These are phyloP conservation scores for Catostylus mosaicus DNA, from an alignment of 30 jellyfish, hydroid and myxozoan genomes.

Conservation along the genomic window DNA sequence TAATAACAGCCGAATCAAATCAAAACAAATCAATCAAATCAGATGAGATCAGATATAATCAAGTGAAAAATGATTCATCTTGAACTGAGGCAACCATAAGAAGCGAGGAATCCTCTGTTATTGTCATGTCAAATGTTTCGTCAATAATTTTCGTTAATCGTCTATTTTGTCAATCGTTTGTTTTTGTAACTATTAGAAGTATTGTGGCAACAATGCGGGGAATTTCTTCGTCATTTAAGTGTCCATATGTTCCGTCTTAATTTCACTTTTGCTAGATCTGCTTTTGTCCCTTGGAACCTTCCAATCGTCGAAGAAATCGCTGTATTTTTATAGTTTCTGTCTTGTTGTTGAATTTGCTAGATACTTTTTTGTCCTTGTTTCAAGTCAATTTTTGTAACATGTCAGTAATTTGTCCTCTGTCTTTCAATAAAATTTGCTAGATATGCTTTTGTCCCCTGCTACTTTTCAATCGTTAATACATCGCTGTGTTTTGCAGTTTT, in stretches of 20 bases:
- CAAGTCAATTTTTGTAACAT: background rate
- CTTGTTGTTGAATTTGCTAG: background rate
- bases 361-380: background rate
- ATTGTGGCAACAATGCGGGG: too few relatives aligned
- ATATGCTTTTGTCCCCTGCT: constrained; percentile 8
- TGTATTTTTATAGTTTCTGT: background rate
- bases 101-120: too few relatives aligned
- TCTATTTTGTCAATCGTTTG: too few relatives aligned
- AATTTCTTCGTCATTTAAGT: too few relatives aligned
- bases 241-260: too few relatives aligned
- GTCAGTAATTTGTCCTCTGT: background rate
- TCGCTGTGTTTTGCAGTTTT: background rate
- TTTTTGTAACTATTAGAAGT: too few relatives aligned
- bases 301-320: background rate
- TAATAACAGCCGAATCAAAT: too few relatives aligned
- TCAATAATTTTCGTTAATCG: too few relatives aligned
- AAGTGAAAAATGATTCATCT: too few relatives aligned
- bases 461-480: background rate
- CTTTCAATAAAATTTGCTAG: constrained; percentile 6
- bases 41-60: background rate
- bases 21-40: background rate
- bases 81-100: too few relatives aligned
- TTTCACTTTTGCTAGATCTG: background rate
- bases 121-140: too few relatives aligned
- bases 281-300: background rate